Conservation (phyloP, 2,113 vertebrate genomes). For the Pundamilia nyererei region DNA sequence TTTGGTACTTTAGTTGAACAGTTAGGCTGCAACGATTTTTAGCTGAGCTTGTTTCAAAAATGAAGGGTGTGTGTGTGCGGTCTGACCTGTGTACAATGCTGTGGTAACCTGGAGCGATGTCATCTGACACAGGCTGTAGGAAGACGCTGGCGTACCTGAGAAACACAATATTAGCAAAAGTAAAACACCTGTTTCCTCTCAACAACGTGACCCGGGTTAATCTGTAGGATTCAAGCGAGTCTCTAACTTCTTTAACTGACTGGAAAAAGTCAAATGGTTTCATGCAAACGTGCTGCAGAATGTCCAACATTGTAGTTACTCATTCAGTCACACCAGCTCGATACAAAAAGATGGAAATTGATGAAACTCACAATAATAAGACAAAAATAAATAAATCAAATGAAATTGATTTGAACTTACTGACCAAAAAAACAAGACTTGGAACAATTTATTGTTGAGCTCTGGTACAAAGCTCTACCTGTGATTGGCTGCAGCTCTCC, state of each 20-base stretch:
- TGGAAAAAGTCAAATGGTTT: neutral
- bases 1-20: neutral
- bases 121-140: slow-evolving; percentile 95
- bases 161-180: neutral
- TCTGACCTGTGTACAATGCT: slow-evolving; percentile 97
- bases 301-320: neutral
- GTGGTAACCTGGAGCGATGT: slow-evolving; percentile 98
- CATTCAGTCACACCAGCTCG: neutral
- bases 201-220: neutral
- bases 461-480: slow-evolving; percentile 67
- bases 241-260: neutral
- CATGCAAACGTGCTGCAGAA: neutral
- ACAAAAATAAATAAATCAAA: neutral
- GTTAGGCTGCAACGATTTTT: neutral
- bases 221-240: neutral
- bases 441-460: neutral
- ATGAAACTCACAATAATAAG: neutral
- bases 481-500: slow-evolving; percentile 98
- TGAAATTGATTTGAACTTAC: neutral
- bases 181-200: neutral
- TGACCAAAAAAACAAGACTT: neutral
- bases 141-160: slow-evolving; percentile 96
- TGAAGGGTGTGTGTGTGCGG: neutral
- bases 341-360: neutral
- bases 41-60: neutral